phyloP scores from a whole-genome alignment of 2,113 vertebrate species.

The Ramphastos sulfuratus region DNA sequence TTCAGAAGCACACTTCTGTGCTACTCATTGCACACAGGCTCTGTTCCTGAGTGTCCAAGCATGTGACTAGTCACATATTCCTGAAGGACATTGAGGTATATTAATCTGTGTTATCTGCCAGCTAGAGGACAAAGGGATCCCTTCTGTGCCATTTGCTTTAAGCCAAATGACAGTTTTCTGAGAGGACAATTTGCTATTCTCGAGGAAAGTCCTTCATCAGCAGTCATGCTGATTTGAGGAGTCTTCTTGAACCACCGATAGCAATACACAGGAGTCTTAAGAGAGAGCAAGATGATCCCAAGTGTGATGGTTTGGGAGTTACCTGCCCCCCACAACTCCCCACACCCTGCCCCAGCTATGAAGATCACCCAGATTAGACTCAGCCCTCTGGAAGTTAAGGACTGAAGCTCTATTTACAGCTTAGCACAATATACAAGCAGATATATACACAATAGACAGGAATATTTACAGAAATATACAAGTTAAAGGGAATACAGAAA shows the following conservation, averaged over 20 bases:
- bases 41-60: neutral
- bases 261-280: neutral
- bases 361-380: too few species aligned
- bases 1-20: neutral
- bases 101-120: neutral
- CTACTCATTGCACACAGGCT: accelerated
- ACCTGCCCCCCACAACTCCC: too few species aligned
- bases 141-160: neutral
- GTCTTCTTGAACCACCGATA: neutral
- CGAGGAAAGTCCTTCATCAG: neutral
- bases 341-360: too few species aligned
- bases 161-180: neutral
- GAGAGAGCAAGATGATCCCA: neutral
- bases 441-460: too few species aligned
- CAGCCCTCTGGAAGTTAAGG: too few species aligned
- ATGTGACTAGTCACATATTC: neutral
- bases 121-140: neutral
- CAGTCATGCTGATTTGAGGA: neutral
- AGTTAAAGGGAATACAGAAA: too few species aligned
- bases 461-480: too few species aligned
- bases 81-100: neutral
- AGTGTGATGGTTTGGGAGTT: too few species aligned
- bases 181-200: neutral
- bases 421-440: too few species aligned
- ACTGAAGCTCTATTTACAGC: too few species aligned